Conservation (phyloP, 2,888 invertebrate genomes). For the Plagodis dolabraria region DNA sequence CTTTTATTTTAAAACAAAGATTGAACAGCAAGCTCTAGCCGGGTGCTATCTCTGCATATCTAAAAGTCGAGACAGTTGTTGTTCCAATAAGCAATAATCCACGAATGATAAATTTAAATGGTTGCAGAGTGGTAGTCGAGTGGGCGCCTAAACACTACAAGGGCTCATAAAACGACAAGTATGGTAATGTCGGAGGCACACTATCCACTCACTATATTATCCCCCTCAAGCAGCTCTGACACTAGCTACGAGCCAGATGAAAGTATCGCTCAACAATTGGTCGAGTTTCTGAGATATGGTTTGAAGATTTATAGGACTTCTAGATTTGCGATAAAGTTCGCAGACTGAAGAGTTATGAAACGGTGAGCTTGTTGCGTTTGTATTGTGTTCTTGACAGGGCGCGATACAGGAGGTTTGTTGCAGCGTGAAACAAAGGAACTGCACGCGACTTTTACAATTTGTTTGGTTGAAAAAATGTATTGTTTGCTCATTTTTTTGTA, state of each 20-base stretch:
- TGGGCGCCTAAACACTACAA: constrained; percentile 82
- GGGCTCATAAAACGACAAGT: constrained; percentile 78
- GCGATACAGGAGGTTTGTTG: constrained; percentile 14
- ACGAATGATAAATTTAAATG: constrained; percentile 78
- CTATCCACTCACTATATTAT: constrained; percentile 66
- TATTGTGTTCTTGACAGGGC: constrained; percentile 24
- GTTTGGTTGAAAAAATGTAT: no score
- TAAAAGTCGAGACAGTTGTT: constrained; percentile 57
- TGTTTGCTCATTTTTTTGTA: no score
- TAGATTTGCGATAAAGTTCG: constrained; percentile 28
- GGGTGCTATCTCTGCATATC: constrained; percentile 65
- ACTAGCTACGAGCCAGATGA: constrained; percentile 59
- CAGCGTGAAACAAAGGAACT: background rate
- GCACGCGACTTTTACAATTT: no score
- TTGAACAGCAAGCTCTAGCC: constrained; percentile 37
- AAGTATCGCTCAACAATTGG: constrained; percentile 39
- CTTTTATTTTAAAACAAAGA: constrained; percentile 24
- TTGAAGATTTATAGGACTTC: constrained; percentile 32
- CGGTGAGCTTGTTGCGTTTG: constrained; percentile 26
- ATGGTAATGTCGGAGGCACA: constrained; percentile 74
- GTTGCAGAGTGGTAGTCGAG: constrained; percentile 66
- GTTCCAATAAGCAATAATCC: constrained; percentile 78
- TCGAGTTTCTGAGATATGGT: constrained; percentile 26
- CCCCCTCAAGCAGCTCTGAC: constrained; percentile 57
- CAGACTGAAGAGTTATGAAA: constrained; percentile 39